phyloP scores from a whole-genome alignment of 2,888 invertebrate genomes.

The Muscina levida region DNA sequence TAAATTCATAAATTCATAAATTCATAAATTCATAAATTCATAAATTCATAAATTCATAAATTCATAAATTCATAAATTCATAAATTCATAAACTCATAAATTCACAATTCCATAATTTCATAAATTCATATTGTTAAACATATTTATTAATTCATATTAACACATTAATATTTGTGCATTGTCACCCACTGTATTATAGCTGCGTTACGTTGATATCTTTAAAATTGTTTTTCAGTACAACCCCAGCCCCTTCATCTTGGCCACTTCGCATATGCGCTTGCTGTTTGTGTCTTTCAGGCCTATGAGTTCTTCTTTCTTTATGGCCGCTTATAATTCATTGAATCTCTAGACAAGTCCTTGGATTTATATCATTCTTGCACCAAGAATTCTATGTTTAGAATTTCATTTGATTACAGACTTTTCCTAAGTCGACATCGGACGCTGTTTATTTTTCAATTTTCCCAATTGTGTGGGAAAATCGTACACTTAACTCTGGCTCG shows the following conservation, averaged over 20 bases:
- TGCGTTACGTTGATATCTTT: neutral
- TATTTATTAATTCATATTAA: too few relatives aligned
- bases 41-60: too few relatives aligned
- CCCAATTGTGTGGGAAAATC: constrained; percentile 56
- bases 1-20: too few relatives aligned
- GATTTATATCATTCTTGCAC: constrained; percentile 18
- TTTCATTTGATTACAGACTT: constrained; percentile 11
- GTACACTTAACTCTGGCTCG: neutral
- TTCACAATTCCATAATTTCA: too few relatives aligned
- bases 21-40: too few relatives aligned
- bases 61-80: too few relatives aligned
- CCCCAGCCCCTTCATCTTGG: constrained; percentile 13
- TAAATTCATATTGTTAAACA: too few relatives aligned
- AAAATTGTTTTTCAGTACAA: constrained; percentile 25
- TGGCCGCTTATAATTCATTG: constrained; percentile 40
- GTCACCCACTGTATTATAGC: neutral
- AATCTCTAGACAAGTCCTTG: constrained; percentile 20
- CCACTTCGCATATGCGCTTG: neutral
- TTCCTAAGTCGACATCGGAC: too few relatives aligned
- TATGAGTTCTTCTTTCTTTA: constrained; percentile 12
- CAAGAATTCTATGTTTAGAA: constrained; percentile 37
- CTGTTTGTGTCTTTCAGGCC: neutral
- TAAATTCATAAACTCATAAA: too few relatives aligned
- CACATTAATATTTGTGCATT: neutral
- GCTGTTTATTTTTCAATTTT: constrained; percentile 37